Conservation (phyloP, 30 jellyfish, hydroid and myxozoan species). For the Clytia hemisphaerica region DNA sequence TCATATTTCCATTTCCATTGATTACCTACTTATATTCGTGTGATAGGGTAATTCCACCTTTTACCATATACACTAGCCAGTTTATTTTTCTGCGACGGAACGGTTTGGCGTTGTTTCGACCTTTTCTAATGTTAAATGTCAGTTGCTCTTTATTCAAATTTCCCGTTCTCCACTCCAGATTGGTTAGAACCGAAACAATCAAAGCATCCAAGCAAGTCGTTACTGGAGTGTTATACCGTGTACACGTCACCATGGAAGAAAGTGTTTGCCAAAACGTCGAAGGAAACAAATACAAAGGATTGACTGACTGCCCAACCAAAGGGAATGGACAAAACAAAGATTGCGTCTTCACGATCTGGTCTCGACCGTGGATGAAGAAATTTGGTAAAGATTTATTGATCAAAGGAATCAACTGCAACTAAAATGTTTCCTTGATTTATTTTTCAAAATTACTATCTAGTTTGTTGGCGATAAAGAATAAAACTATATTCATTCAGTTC, state of each 20-base stretch:
- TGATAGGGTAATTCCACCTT: too few relatives aligned
- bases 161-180: neutral
- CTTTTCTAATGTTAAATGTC: too few relatives aligned
- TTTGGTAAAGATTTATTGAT: neutral
- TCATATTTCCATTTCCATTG: too few relatives aligned
- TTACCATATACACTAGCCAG: too few relatives aligned
- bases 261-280: neutral
- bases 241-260: neutral
- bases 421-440: too few relatives aligned
- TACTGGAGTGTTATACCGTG: conserved; percentile 12
- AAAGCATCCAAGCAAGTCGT: conserved; percentile 16
- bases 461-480: too few relatives aligned
- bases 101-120: too few relatives aligned
- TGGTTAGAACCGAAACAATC: neutral
- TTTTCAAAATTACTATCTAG: too few relatives aligned
- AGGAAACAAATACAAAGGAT: neutral
- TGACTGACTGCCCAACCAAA: neutral
- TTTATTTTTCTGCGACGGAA: too few relatives aligned
- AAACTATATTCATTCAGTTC: too few relatives aligned
- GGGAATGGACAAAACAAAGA: neutral
- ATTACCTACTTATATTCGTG: too few relatives aligned
- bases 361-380: conserved; percentile 13
- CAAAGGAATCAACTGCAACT: neutral
- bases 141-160: neutral
- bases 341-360: conserved; percentile 7